A percentile compares a stretch with the other conserved stretches of the same genome.
phyloP scores from a whole-genome alignment of 2,888 invertebrate genomes.

The Polylopha cassiicola region DNA sequence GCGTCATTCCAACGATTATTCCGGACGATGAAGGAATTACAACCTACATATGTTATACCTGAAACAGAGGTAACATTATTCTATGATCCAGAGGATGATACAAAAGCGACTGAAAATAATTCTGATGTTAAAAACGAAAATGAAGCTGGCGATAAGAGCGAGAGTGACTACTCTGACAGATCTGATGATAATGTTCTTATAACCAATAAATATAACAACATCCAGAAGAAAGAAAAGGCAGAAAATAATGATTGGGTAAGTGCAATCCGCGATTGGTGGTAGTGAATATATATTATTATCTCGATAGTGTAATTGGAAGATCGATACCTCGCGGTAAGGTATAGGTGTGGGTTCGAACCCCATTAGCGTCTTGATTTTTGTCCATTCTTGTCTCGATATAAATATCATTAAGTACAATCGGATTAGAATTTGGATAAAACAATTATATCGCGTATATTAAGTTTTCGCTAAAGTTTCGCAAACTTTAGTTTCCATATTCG shows the following conservation, averaged over 20 bases:
- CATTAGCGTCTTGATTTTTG: too few relatives aligned
- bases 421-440: too few relatives aligned
- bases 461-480: background rate
- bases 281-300: too few relatives aligned
- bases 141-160: constrained; percentile 26
- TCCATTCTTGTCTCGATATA: too few relatives aligned
- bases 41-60: constrained; percentile 21
- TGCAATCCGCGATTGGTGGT: too few relatives aligned
- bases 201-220: constrained; percentile 33
- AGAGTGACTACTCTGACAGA: constrained; percentile 32
- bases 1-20: constrained; percentile 42
- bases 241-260: constrained; percentile 32
- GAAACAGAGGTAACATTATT: background rate
- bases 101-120: background rate
- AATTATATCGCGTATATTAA: too few relatives aligned
- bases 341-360: too few relatives aligned
- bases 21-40: constrained; percentile 39
- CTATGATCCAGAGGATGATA: background rate
- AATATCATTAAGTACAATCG: too few relatives aligned
- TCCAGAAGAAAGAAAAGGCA: constrained; percentile 8
- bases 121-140: constrained; percentile 4
- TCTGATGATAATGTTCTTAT: constrained; percentile 37
- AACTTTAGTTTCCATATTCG: background rate
- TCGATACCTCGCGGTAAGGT: too few relatives aligned
- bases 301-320: too few relatives aligned